Percentiles rank a stretch among this genome's conserved stretches.
These are phyloP conservation scores for Myxocyprinus asiaticus DNA, from an alignment of 2,113 vertebrate genomes.

Conservation along the genomic window DNA sequence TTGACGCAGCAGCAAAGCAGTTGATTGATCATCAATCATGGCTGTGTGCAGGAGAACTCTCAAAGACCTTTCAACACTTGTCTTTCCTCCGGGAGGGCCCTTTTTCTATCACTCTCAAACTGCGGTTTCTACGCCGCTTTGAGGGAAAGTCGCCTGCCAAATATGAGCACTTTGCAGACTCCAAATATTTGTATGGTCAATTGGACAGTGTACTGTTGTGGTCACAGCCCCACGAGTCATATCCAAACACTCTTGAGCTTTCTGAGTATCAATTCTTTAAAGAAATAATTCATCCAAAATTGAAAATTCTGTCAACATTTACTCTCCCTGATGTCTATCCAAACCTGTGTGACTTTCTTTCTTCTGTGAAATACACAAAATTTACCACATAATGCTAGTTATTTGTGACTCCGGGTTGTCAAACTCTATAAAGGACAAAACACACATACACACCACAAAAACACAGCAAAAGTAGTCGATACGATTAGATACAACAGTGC, in stretches of 20 bases:
- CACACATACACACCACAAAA: no score
- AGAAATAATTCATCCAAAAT: no score
- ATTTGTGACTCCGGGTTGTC: no score
- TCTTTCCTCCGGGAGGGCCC: slow-evolving; percentile 61
- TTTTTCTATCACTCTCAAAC: slow-evolving; percentile 65
- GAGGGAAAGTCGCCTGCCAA: slow-evolving; percentile 65
- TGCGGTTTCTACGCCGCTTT: slow-evolving; percentile 66
- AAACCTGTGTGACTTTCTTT: no score
- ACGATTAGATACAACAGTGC: no score
- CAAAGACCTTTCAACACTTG: slow-evolving; percentile 68
- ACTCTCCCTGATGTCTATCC: no score
- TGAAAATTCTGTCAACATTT: no score
- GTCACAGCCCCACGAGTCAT: slow-evolving; percentile 61
- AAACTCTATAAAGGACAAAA: no score
- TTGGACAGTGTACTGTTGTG: slow-evolving; percentile 66
- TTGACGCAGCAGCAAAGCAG: slow-evolving; percentile 45
- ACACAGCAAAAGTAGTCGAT: no score
- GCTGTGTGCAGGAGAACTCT: slow-evolving; percentile 54
- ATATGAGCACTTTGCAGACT: slow-evolving; percentile 63
- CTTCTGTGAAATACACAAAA: no score
- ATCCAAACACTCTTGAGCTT: slow-evolving; percentile 63
- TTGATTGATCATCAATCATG: slow-evolving; percentile 63
- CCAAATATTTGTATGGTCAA: slow-evolving; percentile 75
- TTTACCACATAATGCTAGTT: no score
- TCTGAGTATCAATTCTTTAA: slow-evolving; percentile 58